Evolutionary conservation across 2,888 invertebrate species (phyloP).

Genomic region (Eurois occulta): DNA sequence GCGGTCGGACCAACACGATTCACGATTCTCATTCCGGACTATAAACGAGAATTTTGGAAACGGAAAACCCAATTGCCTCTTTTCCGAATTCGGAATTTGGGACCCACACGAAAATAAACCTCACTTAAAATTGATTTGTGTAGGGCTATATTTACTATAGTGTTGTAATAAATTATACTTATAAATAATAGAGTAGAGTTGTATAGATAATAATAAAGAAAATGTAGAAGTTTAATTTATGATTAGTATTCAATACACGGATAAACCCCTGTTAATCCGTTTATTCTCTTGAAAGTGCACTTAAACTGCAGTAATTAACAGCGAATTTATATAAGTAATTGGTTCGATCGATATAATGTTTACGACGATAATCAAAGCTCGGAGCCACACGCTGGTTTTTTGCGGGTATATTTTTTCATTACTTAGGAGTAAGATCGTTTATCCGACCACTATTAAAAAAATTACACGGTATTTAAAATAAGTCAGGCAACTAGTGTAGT

Average conservation of each 20-base stretch:
- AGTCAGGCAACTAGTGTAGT: too few relatives aligned
- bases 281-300: not conserved
- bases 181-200: not conserved
- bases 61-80: conserved; percentile 44
- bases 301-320: too few relatives aligned
- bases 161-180: too few relatives aligned
- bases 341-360: not conserved
- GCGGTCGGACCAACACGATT: conserved; percentile 30
- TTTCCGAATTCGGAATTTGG: conserved; percentile 14
- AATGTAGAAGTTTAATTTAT: not conserved
- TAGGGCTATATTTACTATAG: not conserved
- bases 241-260: not conserved
- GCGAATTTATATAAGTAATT: not conserved
- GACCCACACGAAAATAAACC: conserved; percentile 1
- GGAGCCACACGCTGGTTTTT: not conserved
- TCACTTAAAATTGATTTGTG: not conserved
- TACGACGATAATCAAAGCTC: too few relatives aligned
- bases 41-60: conserved; percentile 35
- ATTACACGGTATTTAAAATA: too few relatives aligned
- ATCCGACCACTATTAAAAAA: too few relatives aligned
- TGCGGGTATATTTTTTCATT: too few relatives aligned
- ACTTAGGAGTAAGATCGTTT: too few relatives aligned
- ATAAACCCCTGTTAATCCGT: too few relatives aligned
- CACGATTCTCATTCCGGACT: conserved; percentile 34
- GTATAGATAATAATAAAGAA: not conserved